These are phyloP conservation scores for Synaphobranchus kaupii DNA, from an alignment of 2,797 vertebrate genomes.

Conservation along the genomic window DNA sequence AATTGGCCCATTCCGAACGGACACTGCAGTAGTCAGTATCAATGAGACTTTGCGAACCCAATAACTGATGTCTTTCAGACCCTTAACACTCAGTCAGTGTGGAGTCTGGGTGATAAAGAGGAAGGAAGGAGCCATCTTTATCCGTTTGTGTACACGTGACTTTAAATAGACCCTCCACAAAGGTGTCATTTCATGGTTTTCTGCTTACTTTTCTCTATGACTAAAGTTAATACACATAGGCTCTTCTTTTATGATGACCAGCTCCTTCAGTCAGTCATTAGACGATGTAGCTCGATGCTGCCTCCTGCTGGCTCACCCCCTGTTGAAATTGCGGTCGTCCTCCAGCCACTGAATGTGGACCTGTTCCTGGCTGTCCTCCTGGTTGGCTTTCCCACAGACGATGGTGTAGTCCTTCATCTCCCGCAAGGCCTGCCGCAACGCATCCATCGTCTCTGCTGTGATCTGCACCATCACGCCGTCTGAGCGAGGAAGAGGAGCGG, in stretches of 20 bases:
- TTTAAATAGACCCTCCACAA: too few relatives aligned
- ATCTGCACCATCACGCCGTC: slow-evolving; percentile 99
- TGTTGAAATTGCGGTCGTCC: slow-evolving; percentile 94
- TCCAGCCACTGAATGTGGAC: slow-evolving; percentile 93
- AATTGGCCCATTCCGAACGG: too few relatives aligned
- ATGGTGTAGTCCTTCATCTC: slow-evolving; percentile 98
- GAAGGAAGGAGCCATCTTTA: too few relatives aligned
- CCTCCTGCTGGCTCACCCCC: slow-evolving; percentile 78
- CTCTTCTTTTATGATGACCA: background rate
- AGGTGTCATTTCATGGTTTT: too few relatives aligned
- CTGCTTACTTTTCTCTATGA: too few relatives aligned
- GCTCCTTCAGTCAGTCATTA: too few relatives aligned
- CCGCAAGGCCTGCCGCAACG: slow-evolving; percentile 88
- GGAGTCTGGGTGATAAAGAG: too few relatives aligned
- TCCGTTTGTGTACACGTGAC: too few relatives aligned
- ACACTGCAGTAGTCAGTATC: too few relatives aligned
- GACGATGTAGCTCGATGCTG: background rate
- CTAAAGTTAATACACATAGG: background rate
- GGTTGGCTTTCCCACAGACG: slow-evolving; percentile 88
- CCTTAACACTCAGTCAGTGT: too few relatives aligned
- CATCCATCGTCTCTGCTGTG: slow-evolving; percentile 95
- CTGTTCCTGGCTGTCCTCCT: slow-evolving; percentile 90
- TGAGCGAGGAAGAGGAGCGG: slow-evolving; percentile 51
- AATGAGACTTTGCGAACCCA: too few relatives aligned
- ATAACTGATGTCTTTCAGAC: too few relatives aligned